A percentile compares a stretch with the other conserved stretches of the same genome.
Conservation (phyloP, 2,888 invertebrate species). For the Drosophila algonquin region DNA sequence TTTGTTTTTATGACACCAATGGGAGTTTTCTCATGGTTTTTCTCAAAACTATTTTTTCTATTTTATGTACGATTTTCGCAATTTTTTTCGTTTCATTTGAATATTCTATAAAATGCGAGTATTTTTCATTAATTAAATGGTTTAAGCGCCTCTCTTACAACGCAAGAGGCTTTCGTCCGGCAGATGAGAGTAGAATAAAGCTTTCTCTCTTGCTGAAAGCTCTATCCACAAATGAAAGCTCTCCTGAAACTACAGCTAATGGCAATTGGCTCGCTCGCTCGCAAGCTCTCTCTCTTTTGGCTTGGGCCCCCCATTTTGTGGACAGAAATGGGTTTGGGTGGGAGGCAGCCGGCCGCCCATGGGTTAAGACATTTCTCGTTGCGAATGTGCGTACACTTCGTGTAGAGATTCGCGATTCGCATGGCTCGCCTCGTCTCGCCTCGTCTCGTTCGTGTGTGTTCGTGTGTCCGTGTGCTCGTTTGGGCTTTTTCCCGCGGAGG, state of each 20-base stretch:
- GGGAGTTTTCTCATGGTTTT: not conserved
- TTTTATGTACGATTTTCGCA: constrained; percentile 16
- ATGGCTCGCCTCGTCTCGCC: not conserved
- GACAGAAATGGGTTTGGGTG: not conserved
- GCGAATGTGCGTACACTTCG: constrained; percentile 47
- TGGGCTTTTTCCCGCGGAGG: constrained; percentile 46
- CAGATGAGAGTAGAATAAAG: not conserved
- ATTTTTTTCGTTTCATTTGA: not conserved
- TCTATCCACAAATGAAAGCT: not conserved
- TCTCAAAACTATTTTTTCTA: constrained; percentile 12
- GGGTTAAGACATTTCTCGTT: constrained; percentile 67
- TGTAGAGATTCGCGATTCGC: constrained; percentile 26
- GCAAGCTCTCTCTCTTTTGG: constrained; percentile 20
- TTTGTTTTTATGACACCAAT: constrained; percentile 1
- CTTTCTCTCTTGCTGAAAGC: constrained; percentile 26
- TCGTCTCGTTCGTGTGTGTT: constrained; percentile 4
- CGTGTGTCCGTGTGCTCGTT: constrained; percentile 7
- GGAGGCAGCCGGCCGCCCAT: constrained; percentile 12
- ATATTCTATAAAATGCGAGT: not conserved
- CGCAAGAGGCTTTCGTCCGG: not conserved
- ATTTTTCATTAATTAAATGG: not conserved
- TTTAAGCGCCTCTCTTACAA: not conserved
- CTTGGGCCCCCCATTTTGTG: too few relatives aligned
- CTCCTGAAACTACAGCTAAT: not conserved
- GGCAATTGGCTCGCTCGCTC: constrained; percentile 4